These are phyloP conservation scores for Harpalus rufipes DNA, from an alignment of 2,888 invertebrate species.

Conservation along the genomic window DNA sequence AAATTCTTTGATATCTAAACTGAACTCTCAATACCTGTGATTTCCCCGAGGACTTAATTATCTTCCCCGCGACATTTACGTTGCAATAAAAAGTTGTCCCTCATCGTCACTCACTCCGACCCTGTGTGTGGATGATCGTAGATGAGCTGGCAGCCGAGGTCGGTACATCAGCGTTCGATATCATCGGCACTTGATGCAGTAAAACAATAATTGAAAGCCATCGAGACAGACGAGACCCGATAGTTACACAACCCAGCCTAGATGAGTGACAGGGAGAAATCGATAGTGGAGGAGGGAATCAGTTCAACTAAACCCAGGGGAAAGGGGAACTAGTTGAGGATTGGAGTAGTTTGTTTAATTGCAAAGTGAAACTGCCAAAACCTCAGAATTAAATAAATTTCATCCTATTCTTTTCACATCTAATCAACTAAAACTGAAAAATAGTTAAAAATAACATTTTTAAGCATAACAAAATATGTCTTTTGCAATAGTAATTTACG, in stretches of 20 bases:
- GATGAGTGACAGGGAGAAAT: neutral
- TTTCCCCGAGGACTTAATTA: neutral
- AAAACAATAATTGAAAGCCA: constrained; percentile 60
- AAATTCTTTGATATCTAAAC: neutral
- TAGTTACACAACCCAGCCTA: neutral
- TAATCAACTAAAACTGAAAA: too few species aligned
- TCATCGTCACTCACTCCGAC: neutral
- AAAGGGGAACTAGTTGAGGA: too few species aligned
- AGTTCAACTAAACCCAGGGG: neutral
- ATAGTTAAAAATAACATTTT: too few species aligned
- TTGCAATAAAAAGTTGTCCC: neutral
- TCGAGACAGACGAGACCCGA: constrained; percentile 14
- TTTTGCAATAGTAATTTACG: too few species aligned
- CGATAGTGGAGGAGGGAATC: neutral
- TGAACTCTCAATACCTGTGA: neutral
- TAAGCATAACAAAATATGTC: too few species aligned
- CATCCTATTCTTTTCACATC: too few species aligned
- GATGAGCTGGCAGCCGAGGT: too few species aligned
- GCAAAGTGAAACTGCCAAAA: too few species aligned
- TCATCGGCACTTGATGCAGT: constrained; percentile 51
- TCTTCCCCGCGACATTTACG: neutral
- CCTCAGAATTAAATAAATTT: too few species aligned
- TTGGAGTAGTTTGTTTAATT: too few species aligned
- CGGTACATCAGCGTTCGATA: constrained; percentile 35
- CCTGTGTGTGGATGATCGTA: neutral